Base-by-base conservation (phyloP, 2,797 vertebrate genomes). In the Gobionotothen gibberifrons region DNA sequence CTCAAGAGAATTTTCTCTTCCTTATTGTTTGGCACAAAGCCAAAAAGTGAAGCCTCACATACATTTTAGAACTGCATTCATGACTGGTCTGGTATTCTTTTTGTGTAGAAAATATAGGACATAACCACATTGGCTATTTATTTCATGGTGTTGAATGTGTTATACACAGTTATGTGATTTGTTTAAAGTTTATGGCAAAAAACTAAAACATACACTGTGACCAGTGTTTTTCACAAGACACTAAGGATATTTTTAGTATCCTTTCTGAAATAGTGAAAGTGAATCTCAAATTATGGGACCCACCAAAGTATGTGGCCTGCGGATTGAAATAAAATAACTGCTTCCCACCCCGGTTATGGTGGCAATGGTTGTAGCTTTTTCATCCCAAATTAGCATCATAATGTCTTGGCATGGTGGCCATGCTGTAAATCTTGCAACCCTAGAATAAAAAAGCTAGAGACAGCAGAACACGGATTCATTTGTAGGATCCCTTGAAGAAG, bases 291-390 rank as follows among this genome's bases (percentile, higher is more conserved):
- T 36, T 70, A 58, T 75, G 12, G 21, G 62, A 56, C 17, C 32
- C 47, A 63, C 40, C n/a, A 49, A 81, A 75, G 6, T 48, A n/a
- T 73, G 65, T 72, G 77, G 78, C 36, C 54, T 70, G 75, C 1
- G 32, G 63, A 58, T 16, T 78, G 40, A 68, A 60, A 57, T 55
- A 56, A 74, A 78, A 76, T 32, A 58, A 36, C 59, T 67, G 36
- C 66, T 69, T 81, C 54, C 68, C 55, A 11, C 32, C 32, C 42
- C 60, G 48, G 60, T 71, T 68, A 72, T 58, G 39, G 53, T 76
- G 71, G 62, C 48, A 64, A 6, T 36, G 42, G 48, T 56, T 82
- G 63, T 56, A 60, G 53, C 19, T 66, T 81, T 81, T 72, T 64
- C 54, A 69, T 57, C n/a, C 68, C 43, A 80, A 65, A 48, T 80